Evolutionary conservation across 1,140 invertebrate species (phyloP).

Genomic region (Drosophila bifasciata): DNA sequence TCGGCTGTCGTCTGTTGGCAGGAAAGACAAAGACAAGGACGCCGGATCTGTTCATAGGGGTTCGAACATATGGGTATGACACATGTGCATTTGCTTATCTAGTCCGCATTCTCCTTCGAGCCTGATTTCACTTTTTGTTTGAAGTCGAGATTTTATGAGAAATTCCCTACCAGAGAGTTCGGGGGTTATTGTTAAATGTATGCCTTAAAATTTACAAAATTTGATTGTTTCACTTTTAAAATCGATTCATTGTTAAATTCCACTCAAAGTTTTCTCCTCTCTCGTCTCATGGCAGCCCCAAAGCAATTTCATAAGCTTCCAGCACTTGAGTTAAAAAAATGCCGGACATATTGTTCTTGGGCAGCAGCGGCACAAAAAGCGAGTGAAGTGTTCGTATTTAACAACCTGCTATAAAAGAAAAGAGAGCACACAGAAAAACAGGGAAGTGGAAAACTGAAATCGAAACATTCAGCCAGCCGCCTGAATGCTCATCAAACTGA

Average conservation of each 20-base stretch:
- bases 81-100: slow-evolving; percentile 57
- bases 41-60: slow-evolving; percentile 17
- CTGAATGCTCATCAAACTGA: slow-evolving; percentile 41
- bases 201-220: slow-evolving; percentile 5
- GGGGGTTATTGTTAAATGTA: slow-evolving; percentile 11
- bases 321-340: slow-evolving; percentile 52
- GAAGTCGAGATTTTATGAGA: slow-evolving; percentile 12
- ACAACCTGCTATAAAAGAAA: slow-evolving; percentile 64
- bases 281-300: slow-evolving; percentile 2
- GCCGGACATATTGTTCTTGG: slow-evolving; percentile 21
- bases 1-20: slow-evolving; percentile 6
- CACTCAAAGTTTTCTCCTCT: slow-evolving; percentile 12
- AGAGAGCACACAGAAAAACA: slow-evolving; percentile 2
- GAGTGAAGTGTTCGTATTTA: slow-evolving; percentile 35
- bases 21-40: slow-evolving; percentile 5
- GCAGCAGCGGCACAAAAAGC: slow-evolving; percentile 4
- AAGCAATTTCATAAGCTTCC: slow-evolving; percentile 46
- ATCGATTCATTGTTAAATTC: slow-evolving; percentile 32
- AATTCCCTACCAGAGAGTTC: not conserved
- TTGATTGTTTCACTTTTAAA: slow-evolving; percentile 13
- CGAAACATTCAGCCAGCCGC: slow-evolving; percentile 25
- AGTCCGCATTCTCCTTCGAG: slow-evolving; percentile 40
- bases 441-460: slow-evolving; percentile 22
- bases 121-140: slow-evolving; percentile 30
- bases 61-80: slow-evolving; percentile 30